Evolutionary conservation across 2,797 vertebrate species (phyloP).

Genomic region (Argentina silus): DNA sequence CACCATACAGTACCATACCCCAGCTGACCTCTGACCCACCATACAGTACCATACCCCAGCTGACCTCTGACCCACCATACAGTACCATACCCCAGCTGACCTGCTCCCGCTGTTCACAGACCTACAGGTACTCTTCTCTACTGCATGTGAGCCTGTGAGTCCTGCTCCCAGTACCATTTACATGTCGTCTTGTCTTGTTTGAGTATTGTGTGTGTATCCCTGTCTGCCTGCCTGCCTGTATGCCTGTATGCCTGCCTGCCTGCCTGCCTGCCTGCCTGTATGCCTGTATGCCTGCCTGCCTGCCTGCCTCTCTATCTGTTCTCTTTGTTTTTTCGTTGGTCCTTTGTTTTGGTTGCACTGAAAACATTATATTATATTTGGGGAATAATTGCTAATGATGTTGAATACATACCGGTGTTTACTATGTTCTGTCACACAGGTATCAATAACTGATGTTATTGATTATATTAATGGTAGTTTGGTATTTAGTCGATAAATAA

Average conservation of each 20-base stretch:
- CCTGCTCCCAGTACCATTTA: background rate
- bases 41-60: conserved; percentile 19
- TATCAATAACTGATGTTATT: no score
- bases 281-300: no score
- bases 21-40: conserved; percentile 28
- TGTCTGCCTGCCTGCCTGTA: background rate
- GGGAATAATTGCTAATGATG: background rate
- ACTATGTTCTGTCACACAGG: no score
- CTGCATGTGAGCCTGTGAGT: conserved; percentile 24
- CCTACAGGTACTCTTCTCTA: conserved; percentile 46
- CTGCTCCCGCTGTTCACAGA: conserved; percentile 41
- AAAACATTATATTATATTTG: conserved; percentile 1
- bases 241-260: background rate
- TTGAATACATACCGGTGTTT: no score
- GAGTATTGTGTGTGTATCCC: background rate
- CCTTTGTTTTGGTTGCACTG: background rate
- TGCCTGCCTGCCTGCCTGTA: conserved; percentile 11
- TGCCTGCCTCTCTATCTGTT: background rate
- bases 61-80: background rate
- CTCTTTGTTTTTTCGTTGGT: background rate
- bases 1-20: no score
- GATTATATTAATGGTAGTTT: no score
- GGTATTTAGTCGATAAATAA: no score
- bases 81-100: conserved; percentile 27
- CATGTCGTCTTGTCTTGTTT: background rate